Conservation (phyloP, 2,113 vertebrate species). For the Xiphophorus maculatus region DNA sequence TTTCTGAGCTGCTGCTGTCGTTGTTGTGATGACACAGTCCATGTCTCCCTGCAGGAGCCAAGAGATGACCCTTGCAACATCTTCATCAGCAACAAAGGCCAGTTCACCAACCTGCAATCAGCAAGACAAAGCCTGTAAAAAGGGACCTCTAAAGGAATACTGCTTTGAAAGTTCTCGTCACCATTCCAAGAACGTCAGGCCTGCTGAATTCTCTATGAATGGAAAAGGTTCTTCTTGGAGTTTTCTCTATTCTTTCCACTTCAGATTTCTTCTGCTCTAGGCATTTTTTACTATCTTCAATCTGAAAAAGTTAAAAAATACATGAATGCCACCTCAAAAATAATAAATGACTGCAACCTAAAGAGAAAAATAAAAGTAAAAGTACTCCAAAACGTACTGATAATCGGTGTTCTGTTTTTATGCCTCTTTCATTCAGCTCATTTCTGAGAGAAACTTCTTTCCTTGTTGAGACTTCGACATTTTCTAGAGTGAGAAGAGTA, state of each 20-base stretch:
- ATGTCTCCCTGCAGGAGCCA: constrained; percentile 93
- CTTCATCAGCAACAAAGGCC: constrained; percentile 86
- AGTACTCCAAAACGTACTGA: constrained; percentile 70
- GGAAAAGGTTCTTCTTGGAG: constrained; percentile 81
- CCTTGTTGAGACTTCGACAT: constrained; percentile 67
- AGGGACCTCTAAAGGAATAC: not conserved
- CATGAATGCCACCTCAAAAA: not conserved
- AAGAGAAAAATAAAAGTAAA: not conserved
- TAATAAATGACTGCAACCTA: not conserved
- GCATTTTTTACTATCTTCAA: constrained; percentile 73
- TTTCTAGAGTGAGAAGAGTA: constrained; percentile 43
- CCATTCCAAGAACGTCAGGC: constrained; percentile 90
- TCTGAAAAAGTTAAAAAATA: constrained; percentile 68
- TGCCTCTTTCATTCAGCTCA: constrained; percentile 71
- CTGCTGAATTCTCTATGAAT: constrained; percentile 80
- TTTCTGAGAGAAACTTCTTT: constrained; percentile 77
- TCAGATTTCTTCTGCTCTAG: constrained; percentile 76
- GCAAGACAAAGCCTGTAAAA: not conserved
- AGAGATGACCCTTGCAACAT: constrained; percentile 89
- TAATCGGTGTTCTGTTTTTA: constrained; percentile 68
- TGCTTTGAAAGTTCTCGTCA: constrained; percentile 49
- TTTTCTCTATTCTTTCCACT: constrained; percentile 70
- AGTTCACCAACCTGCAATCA: constrained; percentile 87
- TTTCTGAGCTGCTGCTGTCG: constrained; percentile 80
- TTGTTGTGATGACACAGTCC: constrained; percentile 91